Conservation (phyloP, 35 echinoderm and acorn worm species). For the Amphiura filiformis region DNA sequence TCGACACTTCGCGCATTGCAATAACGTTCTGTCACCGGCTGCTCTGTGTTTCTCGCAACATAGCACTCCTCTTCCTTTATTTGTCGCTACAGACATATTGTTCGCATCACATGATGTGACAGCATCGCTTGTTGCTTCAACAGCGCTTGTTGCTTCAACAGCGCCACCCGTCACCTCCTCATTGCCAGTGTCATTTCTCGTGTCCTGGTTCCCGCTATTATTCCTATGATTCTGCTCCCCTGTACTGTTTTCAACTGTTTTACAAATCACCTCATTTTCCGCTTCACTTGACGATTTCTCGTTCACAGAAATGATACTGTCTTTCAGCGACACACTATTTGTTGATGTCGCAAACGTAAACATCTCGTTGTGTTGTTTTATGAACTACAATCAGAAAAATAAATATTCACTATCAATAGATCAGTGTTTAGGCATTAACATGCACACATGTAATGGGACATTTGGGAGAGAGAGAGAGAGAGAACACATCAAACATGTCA, state of each 20-base stretch:
- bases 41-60: neutral
- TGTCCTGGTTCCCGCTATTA: neutral
- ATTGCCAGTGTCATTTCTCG: neutral
- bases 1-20: neutral
- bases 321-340: slow-evolving; percentile 50
- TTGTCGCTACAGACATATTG: neutral
- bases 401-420: too few relatives aligned
- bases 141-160: neutral
- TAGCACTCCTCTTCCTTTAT: neutral
- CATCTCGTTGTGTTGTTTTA: slow-evolving; percentile 67
- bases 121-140: neutral
- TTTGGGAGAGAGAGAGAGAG: too few relatives aligned
- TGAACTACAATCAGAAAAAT: slow-evolving; percentile 80
- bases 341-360: slow-evolving; percentile 46
- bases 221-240: too few relatives aligned
- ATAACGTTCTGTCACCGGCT: neutral
- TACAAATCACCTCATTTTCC: too few relatives aligned
- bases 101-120: neutral
- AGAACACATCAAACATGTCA: too few relatives aligned
- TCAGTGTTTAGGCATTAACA: too few relatives aligned
- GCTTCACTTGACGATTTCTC: neutral
- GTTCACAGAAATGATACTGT: slow-evolving; percentile 23
- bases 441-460: too few relatives aligned
- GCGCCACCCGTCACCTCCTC: neutral
- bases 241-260: too few relatives aligned